phyloP scores from a whole-genome alignment of 2,888 invertebrate species.

The Stramonita haemastoma region DNA sequence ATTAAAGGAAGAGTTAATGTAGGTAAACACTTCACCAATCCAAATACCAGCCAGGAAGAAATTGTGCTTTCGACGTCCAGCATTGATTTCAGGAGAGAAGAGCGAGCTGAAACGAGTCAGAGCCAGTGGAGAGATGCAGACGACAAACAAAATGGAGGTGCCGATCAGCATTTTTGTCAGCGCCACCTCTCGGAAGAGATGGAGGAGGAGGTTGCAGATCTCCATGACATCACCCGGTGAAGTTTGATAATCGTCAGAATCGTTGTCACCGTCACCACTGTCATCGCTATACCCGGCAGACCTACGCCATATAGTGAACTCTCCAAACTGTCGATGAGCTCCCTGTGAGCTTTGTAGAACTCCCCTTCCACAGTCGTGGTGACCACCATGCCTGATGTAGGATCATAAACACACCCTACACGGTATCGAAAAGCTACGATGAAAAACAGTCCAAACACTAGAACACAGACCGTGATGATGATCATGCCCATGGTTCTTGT shows the following conservation, averaged over 20 bases:
- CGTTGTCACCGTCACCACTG: not conserved
- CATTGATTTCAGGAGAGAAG: not conserved
- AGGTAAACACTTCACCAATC: not conserved
- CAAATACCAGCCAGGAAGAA: not conserved
- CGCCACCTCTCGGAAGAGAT: not conserved
- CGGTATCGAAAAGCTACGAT: not conserved
- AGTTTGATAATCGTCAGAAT: not conserved
- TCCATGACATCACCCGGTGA: not conserved
- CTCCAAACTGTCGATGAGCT: not conserved
- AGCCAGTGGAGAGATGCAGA: not conserved
- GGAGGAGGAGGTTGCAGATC: not conserved
- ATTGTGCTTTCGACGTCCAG: not conserved
- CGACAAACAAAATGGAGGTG: not conserved
- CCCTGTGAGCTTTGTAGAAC: not conserved
- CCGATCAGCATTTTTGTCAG: constrained; percentile 10
- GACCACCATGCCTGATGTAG: not conserved
- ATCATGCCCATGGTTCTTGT: not conserved
- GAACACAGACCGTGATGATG: not conserved
- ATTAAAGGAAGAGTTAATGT: not conserved
- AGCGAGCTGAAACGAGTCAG: not conserved
- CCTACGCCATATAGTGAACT: not conserved
- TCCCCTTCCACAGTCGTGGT: not conserved
- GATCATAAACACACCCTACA: not conserved
- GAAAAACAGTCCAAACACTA: not conserved
- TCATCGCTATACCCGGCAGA: not conserved